Percentiles rank a stretch among this genome's conserved stretches.
These are phyloP conservation scores for Dione vanillae DNA, from an alignment of 2,888 invertebrate species.

Conservation along the genomic window DNA sequence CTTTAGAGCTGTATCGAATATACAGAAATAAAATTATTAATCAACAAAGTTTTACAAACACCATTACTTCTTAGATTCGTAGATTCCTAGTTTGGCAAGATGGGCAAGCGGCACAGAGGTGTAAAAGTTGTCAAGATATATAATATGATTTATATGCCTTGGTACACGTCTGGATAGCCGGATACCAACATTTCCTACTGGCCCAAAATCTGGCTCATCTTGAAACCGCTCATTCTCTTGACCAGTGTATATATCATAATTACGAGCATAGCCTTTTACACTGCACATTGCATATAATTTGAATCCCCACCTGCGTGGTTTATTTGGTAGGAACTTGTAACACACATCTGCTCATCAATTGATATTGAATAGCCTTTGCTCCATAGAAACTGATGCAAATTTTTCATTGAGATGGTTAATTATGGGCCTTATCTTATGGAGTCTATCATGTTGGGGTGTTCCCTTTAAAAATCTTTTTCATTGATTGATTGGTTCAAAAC, in stretches of 20 bases:
- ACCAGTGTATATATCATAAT: slow-evolving; percentile 12
- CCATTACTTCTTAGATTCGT: too few relatives aligned
- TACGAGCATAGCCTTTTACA: slow-evolving; percentile 14
- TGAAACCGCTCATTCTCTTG: slow-evolving; percentile 5
- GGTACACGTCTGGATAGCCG: neutral
- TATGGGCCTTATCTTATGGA: too few relatives aligned
- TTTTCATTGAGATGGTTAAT: too few relatives aligned
- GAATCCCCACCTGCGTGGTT: slow-evolving; percentile 13
- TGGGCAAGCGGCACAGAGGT: slow-evolving; percentile 5
- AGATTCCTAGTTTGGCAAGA: too few relatives aligned
- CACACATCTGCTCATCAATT: slow-evolving; percentile 46
- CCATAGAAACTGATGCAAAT: too few relatives aligned
- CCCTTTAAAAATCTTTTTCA: too few relatives aligned
- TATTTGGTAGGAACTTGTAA: slow-evolving; percentile 37
- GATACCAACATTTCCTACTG: neutral
- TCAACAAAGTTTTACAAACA: too few relatives aligned
- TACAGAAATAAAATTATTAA: too few relatives aligned
- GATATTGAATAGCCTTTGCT: slow-evolving; percentile 39
- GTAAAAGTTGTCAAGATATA: slow-evolving; percentile 12
- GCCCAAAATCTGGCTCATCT: slow-evolving; percentile 1
- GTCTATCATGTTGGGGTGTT: too few relatives aligned
- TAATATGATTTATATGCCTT: slow-evolving; percentile 9
- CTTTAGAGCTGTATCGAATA: too few relatives aligned
- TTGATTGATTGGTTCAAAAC: too few relatives aligned
- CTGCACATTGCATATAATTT: slow-evolving; percentile 15